Base-by-base conservation (phyloP, 2,113 vertebrate species). In the Xenus cinereus region DNA sequence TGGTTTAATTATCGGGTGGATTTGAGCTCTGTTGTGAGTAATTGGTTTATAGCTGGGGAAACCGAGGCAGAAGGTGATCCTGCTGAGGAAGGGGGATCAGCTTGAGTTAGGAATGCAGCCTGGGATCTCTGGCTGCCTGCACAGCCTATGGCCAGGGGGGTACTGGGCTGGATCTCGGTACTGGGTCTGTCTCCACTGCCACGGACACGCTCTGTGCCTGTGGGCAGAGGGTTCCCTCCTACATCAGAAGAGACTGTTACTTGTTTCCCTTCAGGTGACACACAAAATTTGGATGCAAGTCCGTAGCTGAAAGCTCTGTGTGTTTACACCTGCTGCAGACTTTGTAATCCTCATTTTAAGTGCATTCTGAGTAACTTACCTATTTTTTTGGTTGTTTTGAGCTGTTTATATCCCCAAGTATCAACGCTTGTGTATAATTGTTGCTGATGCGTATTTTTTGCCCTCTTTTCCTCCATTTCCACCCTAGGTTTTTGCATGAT, bases 401-500 rank as follows among this genome's bases (percentile, higher is more conserved):
- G 78, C 71, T 43, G 20, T 79, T 75, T n/a, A 9, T n/a, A 28
- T 73, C 68, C 64, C 59, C 5, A 3, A 56, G 19, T 43, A 8
- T 32, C 39, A 5, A 2, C 19, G 24, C 64, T 77, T 62, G 4
- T 33, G 26, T 7, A 0, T 43, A 5, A 22, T 35, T 45, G n/a
- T 27, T 67, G 6, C 27, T 94, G 28, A 76, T 54, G 18, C 6
- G 0, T 30, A 18, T 17, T 57, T 30, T 19, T 45, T 7, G 26
- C 18, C 14, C 46, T 48, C 84, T 21, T 37, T 51, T 9, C 7
- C 16, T 69, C 46, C 69, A 13, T 93, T 69, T 85, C 24, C 50
- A 12, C 57, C 89, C 12, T 89, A 99, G 99, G 89, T 99, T 99
- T 98, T 98, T 99, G 92, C 99, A 99, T 50, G 98, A 99, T 98